phyloP scores from a whole-genome alignment of 2,888 invertebrate genomes.

The Tetanocera ferruginea region DNA sequence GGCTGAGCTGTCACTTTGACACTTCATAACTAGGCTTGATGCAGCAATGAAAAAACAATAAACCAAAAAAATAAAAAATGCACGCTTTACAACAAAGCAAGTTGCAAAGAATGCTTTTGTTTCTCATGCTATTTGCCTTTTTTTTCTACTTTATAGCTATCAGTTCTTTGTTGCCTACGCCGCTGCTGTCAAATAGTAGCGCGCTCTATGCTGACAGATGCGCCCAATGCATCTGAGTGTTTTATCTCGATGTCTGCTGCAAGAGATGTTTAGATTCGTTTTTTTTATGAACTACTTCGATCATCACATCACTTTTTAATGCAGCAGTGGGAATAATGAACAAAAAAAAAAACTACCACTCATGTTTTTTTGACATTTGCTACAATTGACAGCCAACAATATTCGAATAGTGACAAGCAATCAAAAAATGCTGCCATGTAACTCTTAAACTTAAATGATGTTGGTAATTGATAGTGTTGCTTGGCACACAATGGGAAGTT shows the following conservation, averaged over 20 bases:
- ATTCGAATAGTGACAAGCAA: slow-evolving; percentile 1
- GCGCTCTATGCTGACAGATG: not conserved
- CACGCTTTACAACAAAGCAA: not conserved
- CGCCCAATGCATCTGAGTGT: not conserved
- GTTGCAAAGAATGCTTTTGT: too few species aligned
- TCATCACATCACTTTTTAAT: not conserved
- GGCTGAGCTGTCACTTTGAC: slow-evolving; percentile 35
- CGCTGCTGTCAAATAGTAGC: not conserved
- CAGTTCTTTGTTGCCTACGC: too few species aligned
- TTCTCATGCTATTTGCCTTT: not conserved
- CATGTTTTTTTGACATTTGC: slow-evolving; percentile 25
- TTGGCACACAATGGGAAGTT: slow-evolving; percentile 2
- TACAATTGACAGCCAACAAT: slow-evolving; percentile 26
- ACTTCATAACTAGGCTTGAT: slow-evolving; percentile 32
- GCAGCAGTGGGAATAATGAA: too few species aligned
- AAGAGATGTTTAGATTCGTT: not conserved
- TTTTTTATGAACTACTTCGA: not conserved
- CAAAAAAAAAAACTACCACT: not conserved
- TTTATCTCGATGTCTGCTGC: not conserved
- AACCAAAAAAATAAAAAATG: too few species aligned
- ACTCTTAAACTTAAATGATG: slow-evolving; percentile 24
- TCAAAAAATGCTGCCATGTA: not conserved
- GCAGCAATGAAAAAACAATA: not conserved
- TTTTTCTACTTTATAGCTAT: not conserved
- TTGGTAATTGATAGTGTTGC: slow-evolving; percentile 24